Base-by-base conservation (phyloP, 2,113 vertebrate genomes). In the Arothron firmamentum region DNA sequence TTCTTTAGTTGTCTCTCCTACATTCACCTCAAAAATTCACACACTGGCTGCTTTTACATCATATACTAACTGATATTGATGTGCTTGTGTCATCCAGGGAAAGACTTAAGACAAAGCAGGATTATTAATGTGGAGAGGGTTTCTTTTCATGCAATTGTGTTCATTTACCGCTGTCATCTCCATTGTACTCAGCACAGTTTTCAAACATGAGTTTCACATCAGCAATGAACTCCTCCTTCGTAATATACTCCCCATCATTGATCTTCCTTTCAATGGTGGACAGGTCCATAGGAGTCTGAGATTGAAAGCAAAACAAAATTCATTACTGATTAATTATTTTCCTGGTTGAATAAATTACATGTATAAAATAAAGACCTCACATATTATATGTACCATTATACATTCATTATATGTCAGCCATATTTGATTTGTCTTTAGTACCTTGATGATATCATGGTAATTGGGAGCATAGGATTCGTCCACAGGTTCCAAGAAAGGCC, bases 201-300 rank as follows among this genome's bases (percentile, higher is more conserved):
- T 93, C 93, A 89, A 99, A 99, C 90, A 99, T 99, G 67, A 94
- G 95, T 88, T 98, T 99, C 91, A 99, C 92, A 56, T 99, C 97
- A 0, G 92, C 90, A 58, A 93, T 89, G 81, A 99, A 98, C 73
- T 97, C 94, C 38, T 99, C 97, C 91, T 99, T 99, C 51, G 92
- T 87, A 41, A 94, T 88, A 70, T 99, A 99, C 14, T 93, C 91
- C 20, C 95, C 95, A 59, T 94, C 92, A 49, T 93, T 97, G 55
- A 99, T 88, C 62, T 98, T 97, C 80, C 88, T 94, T 80, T 99
- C 97, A 84, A 99, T 96, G 69, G 93, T 98, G 62, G 95, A 98
- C 67, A 99, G 93, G 81, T 99, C 97, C 96, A 99, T 98, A 34
- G 97, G 97, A 16, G 91, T 92, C 97, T 99, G 82, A 15, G 18